Conservation (phyloP, 1,140 invertebrate species). For the Pissodes strobi region DNA sequence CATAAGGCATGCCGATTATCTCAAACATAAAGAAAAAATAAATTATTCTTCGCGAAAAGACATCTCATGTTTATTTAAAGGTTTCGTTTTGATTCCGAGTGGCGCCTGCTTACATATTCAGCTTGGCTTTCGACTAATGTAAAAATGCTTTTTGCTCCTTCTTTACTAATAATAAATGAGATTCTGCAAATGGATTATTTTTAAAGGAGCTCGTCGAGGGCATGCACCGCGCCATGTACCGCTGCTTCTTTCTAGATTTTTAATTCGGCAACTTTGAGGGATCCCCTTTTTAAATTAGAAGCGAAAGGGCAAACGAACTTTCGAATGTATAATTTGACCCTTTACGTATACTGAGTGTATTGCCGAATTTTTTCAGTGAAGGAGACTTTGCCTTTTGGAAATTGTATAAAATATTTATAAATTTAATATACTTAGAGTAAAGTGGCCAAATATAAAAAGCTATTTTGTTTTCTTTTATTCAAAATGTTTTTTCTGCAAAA, state of each 20-base stretch:
- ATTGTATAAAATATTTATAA: no score
- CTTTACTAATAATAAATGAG: conserved; percentile 51
- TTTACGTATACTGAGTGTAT: conserved; percentile 5
- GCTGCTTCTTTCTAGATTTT: conserved; percentile 16
- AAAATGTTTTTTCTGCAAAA: no score
- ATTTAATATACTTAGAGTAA: no score
- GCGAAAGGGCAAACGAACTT: conserved; percentile 16
- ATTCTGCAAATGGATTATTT: conserved; percentile 41
- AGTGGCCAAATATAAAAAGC: no score
- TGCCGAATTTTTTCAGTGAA: no score
- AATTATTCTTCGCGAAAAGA: conserved; percentile 30
- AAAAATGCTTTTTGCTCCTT: conserved; percentile 50
- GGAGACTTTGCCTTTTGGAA: no score
- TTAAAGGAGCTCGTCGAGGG: conserved; percentile 31
- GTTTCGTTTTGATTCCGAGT: conserved; percentile 48
- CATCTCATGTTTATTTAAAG: conserved; percentile 48
- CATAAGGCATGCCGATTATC: no score
- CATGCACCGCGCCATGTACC: neutral
- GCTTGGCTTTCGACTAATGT: conserved; percentile 47
- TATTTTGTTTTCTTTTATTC: no score
- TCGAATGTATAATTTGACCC: conserved; percentile 7
- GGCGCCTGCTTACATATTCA: conserved; percentile 48
- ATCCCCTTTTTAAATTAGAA: conserved; percentile 16
- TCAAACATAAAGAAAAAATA: no score
- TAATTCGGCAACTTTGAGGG: conserved; percentile 22